Evolutionary conservation across 2,113 vertebrate species (phyloP), one percentile per base, ranked within the genome.

Genomic region (Caranx ignobilis): DNA sequence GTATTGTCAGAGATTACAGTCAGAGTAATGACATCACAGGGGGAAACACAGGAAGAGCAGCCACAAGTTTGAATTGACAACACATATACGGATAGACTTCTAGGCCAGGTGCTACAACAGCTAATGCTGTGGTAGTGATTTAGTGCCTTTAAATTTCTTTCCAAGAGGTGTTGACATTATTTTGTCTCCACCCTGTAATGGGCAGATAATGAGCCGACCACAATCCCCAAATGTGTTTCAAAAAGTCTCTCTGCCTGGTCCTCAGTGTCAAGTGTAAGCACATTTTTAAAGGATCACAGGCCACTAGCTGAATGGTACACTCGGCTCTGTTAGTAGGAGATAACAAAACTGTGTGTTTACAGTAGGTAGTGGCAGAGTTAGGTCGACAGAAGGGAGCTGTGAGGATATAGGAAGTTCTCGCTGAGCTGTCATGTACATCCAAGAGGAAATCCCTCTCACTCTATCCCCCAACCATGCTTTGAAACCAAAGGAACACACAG

Each of bases 391-490:
- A 52, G 50, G 52, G 62, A 57, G 68, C 60, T 65, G 69, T 54
- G 63, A 69, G 56, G 72, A 61, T 19, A 45, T 34, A 61, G 75
- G 34, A 59, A 56, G 45, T 26, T 69, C 63, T 71, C 2, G 13
- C 68, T 11, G 65, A 3, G 37, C 47, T 66, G 59, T 82, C 35
- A 64, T 75, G 70, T 59, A 55, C 79, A 70, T 79, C 61, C 61
- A 75, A 48, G 4, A 70, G 75, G 47, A 81, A 79, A 77, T 74
- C 76, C 60, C 62, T 59, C 81, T 75, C 31, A 54, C 26, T 62
- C 59, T 57, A 31, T 37, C 65, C 64, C 43, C 68, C n/a, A 77
- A 61, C 34, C 16, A 2, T 21, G 68, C 69, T 3, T 45, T 75
- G 43, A 84, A 67, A 65, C 50, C 0, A 76, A 32, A 71, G 31